These are phyloP conservation scores for Caenorhabditis sp. DNA, from an alignment of 2,888 invertebrate genomes.

Conservation along the genomic window DNA sequence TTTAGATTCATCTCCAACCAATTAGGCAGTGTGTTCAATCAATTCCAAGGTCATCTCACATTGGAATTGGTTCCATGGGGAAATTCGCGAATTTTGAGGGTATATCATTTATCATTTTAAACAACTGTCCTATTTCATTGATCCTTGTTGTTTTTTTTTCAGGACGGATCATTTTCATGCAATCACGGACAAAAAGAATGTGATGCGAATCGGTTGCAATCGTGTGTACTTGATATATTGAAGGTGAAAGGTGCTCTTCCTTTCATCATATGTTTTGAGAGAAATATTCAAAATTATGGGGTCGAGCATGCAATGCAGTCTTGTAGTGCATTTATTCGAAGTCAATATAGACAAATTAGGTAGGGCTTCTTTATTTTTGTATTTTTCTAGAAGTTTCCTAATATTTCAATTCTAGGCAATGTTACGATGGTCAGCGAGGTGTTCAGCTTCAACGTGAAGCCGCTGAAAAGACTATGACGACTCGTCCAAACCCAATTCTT, in stretches of 20 bases:
- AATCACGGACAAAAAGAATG: constrained; percentile 70
- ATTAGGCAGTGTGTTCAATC: constrained; percentile 62
- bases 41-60: constrained; percentile 62
- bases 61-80: constrained; percentile 70
- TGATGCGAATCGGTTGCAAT: constrained; percentile 69
- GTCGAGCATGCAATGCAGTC: constrained; percentile 64
- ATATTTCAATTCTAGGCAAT: constrained; percentile 48
- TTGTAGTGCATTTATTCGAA: constrained; percentile 66
- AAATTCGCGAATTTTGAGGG: constrained; percentile 64
- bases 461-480: constrained; percentile 66
- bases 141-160: constrained; percentile 11
- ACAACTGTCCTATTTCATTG: not conserved
- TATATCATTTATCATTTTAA: constrained; percentile 27
- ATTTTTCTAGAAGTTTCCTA: not conserved
- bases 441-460: constrained; percentile 66
- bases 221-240: constrained; percentile 66
- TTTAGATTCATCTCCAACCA: constrained; percentile 68
- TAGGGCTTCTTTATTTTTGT: constrained; percentile 8
- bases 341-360: constrained; percentile 64
- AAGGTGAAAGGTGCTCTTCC: constrained; percentile 63
- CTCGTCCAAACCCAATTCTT: constrained; percentile 65
- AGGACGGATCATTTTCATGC: constrained; percentile 70
- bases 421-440: constrained; percentile 65
- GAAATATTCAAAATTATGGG: constrained; percentile 49
- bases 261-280: constrained; percentile 62